Conservation (phyloP, 2,888 invertebrate species). For the Seladonia tumulorum region DNA sequence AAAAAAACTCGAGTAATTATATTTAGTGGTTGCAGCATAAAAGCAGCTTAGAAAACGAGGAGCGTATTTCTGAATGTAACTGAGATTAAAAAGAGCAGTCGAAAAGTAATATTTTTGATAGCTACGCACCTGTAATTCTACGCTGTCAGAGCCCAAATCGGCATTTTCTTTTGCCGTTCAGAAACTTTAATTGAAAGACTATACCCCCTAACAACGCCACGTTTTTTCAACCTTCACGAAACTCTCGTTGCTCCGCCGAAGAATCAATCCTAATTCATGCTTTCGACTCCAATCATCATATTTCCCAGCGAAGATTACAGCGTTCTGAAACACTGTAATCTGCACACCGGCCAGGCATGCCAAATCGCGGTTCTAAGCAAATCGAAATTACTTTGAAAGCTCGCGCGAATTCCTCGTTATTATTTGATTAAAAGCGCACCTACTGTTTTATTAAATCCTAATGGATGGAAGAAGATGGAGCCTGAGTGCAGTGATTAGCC, state of each 20-base stretch:
- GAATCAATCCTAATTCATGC: constrained; percentile 55
- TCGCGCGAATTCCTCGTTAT: constrained; percentile 42
- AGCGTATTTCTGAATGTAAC: background rate
- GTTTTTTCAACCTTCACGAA: constrained; percentile 20
- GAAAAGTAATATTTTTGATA: background rate
- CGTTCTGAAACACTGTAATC: constrained; percentile 46
- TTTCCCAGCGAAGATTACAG: constrained; percentile 52
- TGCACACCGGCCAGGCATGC: background rate
- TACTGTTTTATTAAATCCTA: background rate
- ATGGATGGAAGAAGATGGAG: background rate
- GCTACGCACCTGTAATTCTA: background rate
- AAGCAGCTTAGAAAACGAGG: background rate
- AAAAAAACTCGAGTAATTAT: background rate
- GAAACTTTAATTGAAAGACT: constrained; percentile 22
- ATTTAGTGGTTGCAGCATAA: background rate
- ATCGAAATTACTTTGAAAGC: constrained; percentile 39
- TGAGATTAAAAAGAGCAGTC: background rate
- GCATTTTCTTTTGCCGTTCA: background rate
- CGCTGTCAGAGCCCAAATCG: background rate
- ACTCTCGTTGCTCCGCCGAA: constrained; percentile 1
- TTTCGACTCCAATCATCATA: constrained; percentile 47
- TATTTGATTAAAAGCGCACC: constrained; percentile 11
- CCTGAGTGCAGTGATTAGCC: background rate
- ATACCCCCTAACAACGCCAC: background rate
- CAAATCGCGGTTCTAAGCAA: constrained; percentile 41